Evolutionary conservation across 2,888 invertebrate genomes (phyloP), one percentile per base, ranked within the genome.

Genomic region (Acleris laterana): DNA sequence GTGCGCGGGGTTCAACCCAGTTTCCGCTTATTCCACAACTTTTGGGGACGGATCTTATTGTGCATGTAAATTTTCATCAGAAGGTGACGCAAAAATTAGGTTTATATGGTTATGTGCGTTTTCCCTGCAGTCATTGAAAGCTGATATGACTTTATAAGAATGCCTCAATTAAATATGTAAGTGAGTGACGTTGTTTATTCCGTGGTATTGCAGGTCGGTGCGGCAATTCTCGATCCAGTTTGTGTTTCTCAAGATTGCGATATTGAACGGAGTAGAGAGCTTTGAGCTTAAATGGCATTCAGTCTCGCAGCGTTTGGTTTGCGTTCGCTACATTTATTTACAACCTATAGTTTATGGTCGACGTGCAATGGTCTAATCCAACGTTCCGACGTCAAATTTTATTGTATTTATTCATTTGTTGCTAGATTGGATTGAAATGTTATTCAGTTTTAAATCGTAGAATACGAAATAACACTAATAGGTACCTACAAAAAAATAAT

Each of bases 221-320:
- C 77, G 79, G 81, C 80, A 86, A 82, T 85, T 81, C 82, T 82
- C 77, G 80, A 84, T 83, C 82, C 78, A 86, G 85, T 84, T 86
- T 82, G 76, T 83, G 85, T 88, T 89, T 88, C 88, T 79, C 83
- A 88, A 87, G 74, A 84, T 87, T 89, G 85, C 86, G 83, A 84
- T 83, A 87, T 83, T 83, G 80, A 84, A 85, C 82, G 77, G 79
- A 78, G 50, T 62, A 67, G 75, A 80, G 77, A 83, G 79, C 82
- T 81, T 82, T 78, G 76, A 76, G 76, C 77, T 78, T 78, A 78
- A 84, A 80, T 81, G 77, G 75, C 82, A 77, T 81, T 83, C 78
- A 81, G 77, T 75, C 74, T 75, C 75, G 62, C 68, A 77, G 70
- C 70, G 73, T 77, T 80, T 72, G 69, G 61, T 75, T 78, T 72